phyloP scores from a whole-genome alignment of 2,888 invertebrate genomes.

The Lithophane semibrunnea region DNA sequence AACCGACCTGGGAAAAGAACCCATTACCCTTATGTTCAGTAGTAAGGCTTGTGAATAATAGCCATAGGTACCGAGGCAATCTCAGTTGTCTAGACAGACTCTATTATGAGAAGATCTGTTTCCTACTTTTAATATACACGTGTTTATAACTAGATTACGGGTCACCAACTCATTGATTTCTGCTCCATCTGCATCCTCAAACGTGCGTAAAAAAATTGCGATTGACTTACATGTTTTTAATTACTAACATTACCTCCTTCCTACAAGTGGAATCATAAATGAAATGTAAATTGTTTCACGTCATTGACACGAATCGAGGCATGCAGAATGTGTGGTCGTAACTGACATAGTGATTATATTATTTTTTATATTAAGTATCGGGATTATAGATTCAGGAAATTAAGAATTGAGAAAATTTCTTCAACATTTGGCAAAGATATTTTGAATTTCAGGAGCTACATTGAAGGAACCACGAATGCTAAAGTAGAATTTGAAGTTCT shows the following conservation, averaged over 20 bases:
- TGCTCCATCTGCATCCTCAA: constrained; percentile 22
- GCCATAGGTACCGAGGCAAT: not conserved
- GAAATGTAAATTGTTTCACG: constrained; percentile 33
- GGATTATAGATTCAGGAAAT: not conserved
- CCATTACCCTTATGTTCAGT: not conserved
- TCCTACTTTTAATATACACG: constrained; percentile 9
- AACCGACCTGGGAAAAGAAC: not conserved
- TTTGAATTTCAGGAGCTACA: not conserved
- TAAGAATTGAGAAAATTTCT: not conserved
- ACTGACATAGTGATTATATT: constrained; percentile 22
- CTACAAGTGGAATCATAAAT: constrained; percentile 14
- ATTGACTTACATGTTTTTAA: constrained; percentile 35
- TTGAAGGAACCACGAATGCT: not conserved
- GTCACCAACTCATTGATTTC: constrained; percentile 26
- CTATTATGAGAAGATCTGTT: not conserved
- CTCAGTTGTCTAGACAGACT: not conserved
- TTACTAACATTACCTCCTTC: constrained; percentile 9
- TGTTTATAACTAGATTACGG: constrained; percentile 7
- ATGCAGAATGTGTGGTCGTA: not conserved
- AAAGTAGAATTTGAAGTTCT: not conserved
- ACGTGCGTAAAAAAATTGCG: constrained; percentile 38
- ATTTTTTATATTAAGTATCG: not conserved
- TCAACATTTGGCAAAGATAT: not conserved
- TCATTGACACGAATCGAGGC: constrained; percentile 3
- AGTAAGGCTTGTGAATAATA: not conserved